phyloP scores from a whole-genome alignment of 2,113 vertebrate genomes.

The Melanostigma gelatinosum region DNA sequence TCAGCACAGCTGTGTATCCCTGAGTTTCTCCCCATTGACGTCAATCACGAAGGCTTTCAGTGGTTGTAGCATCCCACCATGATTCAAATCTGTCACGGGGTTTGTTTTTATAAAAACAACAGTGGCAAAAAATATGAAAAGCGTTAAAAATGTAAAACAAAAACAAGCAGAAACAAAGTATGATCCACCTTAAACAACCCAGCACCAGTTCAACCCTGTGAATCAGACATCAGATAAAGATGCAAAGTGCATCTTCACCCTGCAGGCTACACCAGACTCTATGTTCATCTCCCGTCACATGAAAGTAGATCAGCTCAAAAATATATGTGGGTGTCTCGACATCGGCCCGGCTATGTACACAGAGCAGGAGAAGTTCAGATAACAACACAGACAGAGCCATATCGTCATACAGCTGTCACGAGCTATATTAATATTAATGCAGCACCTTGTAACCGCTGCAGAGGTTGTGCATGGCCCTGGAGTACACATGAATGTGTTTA shows the following conservation, averaged over 20 bases:
- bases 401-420: too few species aligned
- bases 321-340: neutral
- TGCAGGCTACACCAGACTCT: neutral
- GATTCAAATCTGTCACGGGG: neutral
- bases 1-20: neutral
- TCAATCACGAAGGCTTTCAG: constrained; percentile 11
- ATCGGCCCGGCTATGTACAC: too few species aligned
- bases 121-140: neutral
- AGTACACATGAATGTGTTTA: neutral
- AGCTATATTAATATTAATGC: too few species aligned
- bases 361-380: too few species aligned
- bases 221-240: constrained; percentile 22
- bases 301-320: neutral
- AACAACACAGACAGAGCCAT: too few species aligned
- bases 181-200: neutral
- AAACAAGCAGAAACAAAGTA: neutral
- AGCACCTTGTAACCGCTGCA: neutral
- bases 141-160: neutral
- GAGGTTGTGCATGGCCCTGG: neutral
- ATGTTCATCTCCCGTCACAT: neutral
- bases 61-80: neutral
- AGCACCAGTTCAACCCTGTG: neutral
- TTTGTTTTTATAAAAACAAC: neutral
- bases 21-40: neutral
- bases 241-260: constrained; percentile 35